These are phyloP conservation scores for Drosophila melanosoma DNA, from an alignment of 2,888 invertebrate genomes.

Conservation along the genomic window DNA sequence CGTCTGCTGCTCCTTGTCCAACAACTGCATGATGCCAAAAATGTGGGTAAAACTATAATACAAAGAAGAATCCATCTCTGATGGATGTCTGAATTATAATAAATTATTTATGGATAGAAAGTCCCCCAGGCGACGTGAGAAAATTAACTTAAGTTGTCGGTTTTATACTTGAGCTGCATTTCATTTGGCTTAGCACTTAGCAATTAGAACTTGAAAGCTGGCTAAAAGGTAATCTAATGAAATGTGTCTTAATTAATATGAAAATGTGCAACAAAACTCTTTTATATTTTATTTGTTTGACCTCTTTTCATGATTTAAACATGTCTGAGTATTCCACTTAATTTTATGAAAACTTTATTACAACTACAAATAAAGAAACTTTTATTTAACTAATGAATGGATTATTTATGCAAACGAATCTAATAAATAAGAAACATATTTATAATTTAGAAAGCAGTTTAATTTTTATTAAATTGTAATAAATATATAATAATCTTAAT, in stretches of 20 bases:
- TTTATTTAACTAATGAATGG: background rate
- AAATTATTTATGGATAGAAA: slow-evolving; percentile 3
- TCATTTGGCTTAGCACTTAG: slow-evolving; percentile 11
- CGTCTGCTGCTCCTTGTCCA: background rate
- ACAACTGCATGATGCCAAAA: slow-evolving; percentile 1
- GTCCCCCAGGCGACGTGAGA: background rate
- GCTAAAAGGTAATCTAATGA: background rate
- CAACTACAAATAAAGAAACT: background rate
- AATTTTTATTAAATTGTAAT: background rate
- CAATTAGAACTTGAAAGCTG: background rate
- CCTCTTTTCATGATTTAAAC: background rate
- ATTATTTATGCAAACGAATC: slow-evolving; percentile 6
- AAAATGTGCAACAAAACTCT: background rate
- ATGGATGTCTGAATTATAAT: slow-evolving; percentile 9
- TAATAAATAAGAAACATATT: background rate
- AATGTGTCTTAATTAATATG: background rate
- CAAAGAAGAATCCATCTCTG: background rate
- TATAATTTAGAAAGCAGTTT: background rate
- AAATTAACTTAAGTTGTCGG: slow-evolving; percentile 32
- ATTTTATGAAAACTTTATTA: background rate
- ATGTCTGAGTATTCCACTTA: background rate
- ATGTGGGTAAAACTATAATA: background rate
- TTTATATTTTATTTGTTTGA: background rate
- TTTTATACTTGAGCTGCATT: slow-evolving; percentile 19
- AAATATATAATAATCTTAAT: background rate